Evolutionary conservation across 2,797 vertebrate species (phyloP), one percentile per base, ranked within the genome.

Genomic region (Pantherophis vulpinus): DNA sequence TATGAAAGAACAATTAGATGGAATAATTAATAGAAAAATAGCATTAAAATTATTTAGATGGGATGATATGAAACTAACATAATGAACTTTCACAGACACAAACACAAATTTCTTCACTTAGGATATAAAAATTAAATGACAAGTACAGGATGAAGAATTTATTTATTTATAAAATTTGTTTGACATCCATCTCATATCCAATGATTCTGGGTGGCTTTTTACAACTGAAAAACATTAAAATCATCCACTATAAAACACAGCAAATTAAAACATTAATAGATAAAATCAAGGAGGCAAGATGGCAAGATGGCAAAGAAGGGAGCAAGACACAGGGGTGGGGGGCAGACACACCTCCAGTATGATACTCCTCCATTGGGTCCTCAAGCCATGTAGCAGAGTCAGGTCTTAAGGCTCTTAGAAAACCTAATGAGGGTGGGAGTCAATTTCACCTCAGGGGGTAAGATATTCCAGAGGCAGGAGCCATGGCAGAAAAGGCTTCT

Each of bases 281-380:
- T 16, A n/a, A n/a, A 70, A 32, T 70, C 63, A 32, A n/a, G 63
- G 29, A 66, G 63, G 6, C 29, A n/a, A 70, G 5, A 61, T 61
- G 60, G 60, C 25, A 61, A 61, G 0, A 70, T 70, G 63, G 63
- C 63, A 70, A 70, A 66, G 29, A 66, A 32, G 66, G 14, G 66
- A 32, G n/a, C 6, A 5, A 70, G n/a, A 16, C n/a, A 70, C 14
- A 7, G 29, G 4, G 29, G 29, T 2, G 1, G 0, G 11, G 1
- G 13, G 29, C 29, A 70, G 59, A 61, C 23, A 61, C 29, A 14
- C 12, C 13, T 70, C 63, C 13, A 16, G 63, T n/a, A 66, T 66
- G 63, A 66, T n/a, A 13, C 13, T 32, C 29, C 29, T 66, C 66
- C 66, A 32, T 32, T 70, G n/a, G 13, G 2, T 70, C n/a, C n/a